phyloP scores from a whole-genome alignment of 1,140 invertebrate species.

The Brachionus calyciflorus region DNA sequence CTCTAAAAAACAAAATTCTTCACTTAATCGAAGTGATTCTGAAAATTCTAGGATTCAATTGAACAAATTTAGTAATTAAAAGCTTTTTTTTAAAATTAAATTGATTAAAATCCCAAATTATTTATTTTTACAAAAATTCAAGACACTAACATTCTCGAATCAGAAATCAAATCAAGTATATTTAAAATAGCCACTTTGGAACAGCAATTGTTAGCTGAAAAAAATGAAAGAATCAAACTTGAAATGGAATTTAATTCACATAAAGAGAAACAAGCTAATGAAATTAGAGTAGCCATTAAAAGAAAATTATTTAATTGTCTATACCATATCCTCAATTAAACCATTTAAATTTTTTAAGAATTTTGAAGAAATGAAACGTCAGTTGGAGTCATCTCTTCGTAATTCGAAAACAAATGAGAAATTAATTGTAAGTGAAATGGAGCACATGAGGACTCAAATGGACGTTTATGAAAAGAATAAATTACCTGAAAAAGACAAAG shows the following conservation, averaged over 20 bases:
- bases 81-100: not conserved
- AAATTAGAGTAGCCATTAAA: not conserved
- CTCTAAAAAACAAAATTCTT: constrained; percentile 20
- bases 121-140: constrained; percentile 5
- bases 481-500: constrained; percentile 33
- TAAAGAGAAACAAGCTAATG: constrained; percentile 15
- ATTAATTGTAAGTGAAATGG: constrained; percentile 37
- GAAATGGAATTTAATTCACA: constrained; percentile 25
- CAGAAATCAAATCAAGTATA: constrained; percentile 30
- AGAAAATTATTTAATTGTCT: not conserved
- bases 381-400: not conserved
- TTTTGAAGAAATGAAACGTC: constrained; percentile 24
- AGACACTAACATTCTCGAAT: constrained; percentile 24
- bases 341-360: not conserved
- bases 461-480: constrained; percentile 20
- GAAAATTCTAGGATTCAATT: not conserved
- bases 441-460: constrained; percentile 22
- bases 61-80: constrained; percentile 3
- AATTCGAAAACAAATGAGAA: constrained; percentile 44
- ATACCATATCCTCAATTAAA: too few relatives aligned
- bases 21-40: not conserved
- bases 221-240: constrained; percentile 22
- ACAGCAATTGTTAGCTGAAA: constrained; percentile 16
- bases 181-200: constrained; percentile 37
- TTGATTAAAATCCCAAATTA: too few relatives aligned